Evolutionary conservation across 2,797 vertebrate species (phyloP), one percentile per base, ranked within the genome.

Genomic region (Adelosebastes latens): DNA sequence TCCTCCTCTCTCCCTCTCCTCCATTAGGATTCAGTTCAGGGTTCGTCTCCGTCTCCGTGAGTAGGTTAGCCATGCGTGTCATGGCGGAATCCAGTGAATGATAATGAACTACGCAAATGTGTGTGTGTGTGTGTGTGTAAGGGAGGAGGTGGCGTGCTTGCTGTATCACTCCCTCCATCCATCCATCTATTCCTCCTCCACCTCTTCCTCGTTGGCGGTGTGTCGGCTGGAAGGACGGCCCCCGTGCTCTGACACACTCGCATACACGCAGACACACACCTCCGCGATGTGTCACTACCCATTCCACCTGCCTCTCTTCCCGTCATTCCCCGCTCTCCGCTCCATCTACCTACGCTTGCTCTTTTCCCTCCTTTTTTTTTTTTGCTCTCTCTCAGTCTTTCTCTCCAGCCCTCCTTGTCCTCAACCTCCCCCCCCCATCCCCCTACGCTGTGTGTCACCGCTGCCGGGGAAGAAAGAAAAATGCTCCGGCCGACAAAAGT

Each of bases 1-100:
- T 52, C 77, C 69, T 76, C 75, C 59, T 81, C 76, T 36, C 71
- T 68, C 31, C 76, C 46, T 53, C 69, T 76, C 79, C 65, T 84
- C 87, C 84, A 93, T 95, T 95, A 93, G 79, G 89, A 96, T 95
- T 95, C 94, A 88, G 93, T 91, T 91, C 92, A 90, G 92, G 83
- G 81, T 92, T 91, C 81, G 39, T 89, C 93, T 87, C 87, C 56
- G 82, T 91, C 89, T 95, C 81, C 14, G 72, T 94, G 94, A 93
- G 93, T 92, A 84, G 93, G 92, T 94, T 94, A 95, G 89, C 90
- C 94, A 94, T 93, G 94, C 90, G 82, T 95, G 93, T 93, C 91
- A 91, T 85, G 87, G 90, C 78, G 72, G 93, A 90, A 95, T 91
- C 90, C 92, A 90, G 90, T 93, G 94, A 95, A 95, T 95, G 91